Evolutionary conservation across 2,113 vertebrate species (phyloP).

Genomic region (Dicrurus megarhynchus): DNA sequence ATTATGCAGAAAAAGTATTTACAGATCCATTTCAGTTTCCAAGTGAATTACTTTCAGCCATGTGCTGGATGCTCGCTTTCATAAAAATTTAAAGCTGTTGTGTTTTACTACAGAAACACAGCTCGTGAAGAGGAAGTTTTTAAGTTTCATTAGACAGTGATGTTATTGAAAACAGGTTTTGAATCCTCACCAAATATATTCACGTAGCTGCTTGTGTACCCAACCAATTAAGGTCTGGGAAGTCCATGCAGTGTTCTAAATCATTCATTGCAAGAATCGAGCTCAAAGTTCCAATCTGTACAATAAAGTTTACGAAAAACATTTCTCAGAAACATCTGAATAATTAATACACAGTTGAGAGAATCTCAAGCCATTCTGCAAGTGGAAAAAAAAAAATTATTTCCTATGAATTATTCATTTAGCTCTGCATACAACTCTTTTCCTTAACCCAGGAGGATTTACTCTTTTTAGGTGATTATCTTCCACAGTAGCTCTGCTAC

Average conservation of each 20-base stretch:
- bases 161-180: background rate
- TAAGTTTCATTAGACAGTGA: background rate
- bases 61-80: background rate
- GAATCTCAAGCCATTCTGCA: slow-evolving; percentile 8
- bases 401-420: slow-evolving; percentile 46
- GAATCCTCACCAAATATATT: background rate
- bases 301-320: background rate
- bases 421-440: background rate
- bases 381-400: background rate
- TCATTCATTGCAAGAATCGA: background rate
- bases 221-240: background rate
- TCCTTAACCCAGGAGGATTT: slow-evolving; percentile 40
- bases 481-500: background rate
- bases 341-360: slow-evolving; percentile 43
- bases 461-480: slow-evolving; percentile 38
- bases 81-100: slow-evolving; percentile 39
- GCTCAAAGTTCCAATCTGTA: slow-evolving; percentile 1
- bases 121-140: background rate
- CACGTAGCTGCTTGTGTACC: background rate
- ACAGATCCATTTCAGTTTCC: slow-evolving; percentile 14
- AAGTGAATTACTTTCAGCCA: background rate
- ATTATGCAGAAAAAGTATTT: slow-evolving; percentile 34
- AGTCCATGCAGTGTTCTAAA: background rate
- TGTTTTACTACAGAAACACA: background rate
- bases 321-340: slow-evolving; percentile 41